Conservation (phyloP, 2,888 invertebrate species). For the Caenorhabditis macrosperma region DNA sequence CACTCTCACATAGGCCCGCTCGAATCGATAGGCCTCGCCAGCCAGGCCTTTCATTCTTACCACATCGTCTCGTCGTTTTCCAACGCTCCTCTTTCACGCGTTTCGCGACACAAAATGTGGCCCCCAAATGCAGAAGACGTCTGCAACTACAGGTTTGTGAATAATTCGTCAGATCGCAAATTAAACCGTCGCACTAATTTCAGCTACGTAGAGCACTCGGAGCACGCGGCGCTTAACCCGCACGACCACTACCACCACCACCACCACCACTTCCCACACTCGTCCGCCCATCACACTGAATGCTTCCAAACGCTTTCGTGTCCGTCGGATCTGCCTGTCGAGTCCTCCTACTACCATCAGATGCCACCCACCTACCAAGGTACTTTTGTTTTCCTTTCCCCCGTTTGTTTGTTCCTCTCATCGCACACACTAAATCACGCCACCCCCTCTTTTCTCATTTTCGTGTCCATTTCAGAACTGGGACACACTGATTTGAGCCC, state of each 20-base stretch:
- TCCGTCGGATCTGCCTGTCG: slow-evolving; percentile 53
- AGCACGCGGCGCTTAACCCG: slow-evolving; percentile 29
- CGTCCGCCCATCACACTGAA: slow-evolving; percentile 44
- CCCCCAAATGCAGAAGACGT: slow-evolving; percentile 33
- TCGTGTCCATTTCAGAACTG: slow-evolving; percentile 22
- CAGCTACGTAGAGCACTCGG: slow-evolving; percentile 35
- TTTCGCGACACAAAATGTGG: slow-evolving; percentile 52
- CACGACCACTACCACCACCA: slow-evolving; percentile 53
- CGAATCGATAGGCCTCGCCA: slow-evolving; percentile 57
- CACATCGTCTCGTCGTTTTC: slow-evolving; percentile 23
- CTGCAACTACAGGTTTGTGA: slow-evolving; percentile 48
- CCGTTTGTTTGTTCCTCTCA: background rate
- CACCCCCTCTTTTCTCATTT: background rate
- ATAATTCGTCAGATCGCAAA: too few relatives aligned
- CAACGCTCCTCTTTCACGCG: slow-evolving; percentile 7
- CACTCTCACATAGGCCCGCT: slow-evolving; percentile 46
- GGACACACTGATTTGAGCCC: slow-evolving; percentile 34
- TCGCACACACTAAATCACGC: background rate
- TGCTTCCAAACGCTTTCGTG: slow-evolving; percentile 55
- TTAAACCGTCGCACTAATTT: too few relatives aligned
- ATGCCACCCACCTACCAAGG: slow-evolving; percentile 45
- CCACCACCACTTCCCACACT: slow-evolving; percentile 59
- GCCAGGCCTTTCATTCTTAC: slow-evolving; percentile 54
- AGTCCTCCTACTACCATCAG: slow-evolving; percentile 40
- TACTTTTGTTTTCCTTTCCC: background rate